Conservation (phyloP, 2,888 invertebrate species). For the Drosophila prolongata region DNA sequence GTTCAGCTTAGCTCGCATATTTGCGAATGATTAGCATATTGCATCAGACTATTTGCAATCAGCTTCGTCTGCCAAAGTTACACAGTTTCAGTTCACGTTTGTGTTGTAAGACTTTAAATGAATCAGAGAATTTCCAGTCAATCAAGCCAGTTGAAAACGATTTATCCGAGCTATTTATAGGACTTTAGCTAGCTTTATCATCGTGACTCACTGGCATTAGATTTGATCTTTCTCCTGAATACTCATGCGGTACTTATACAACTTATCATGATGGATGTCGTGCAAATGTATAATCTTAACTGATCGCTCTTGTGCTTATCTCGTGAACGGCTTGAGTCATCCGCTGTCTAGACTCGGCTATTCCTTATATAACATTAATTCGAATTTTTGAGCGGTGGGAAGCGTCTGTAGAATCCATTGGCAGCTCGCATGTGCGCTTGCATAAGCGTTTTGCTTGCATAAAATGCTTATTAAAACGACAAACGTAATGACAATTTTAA, state of each 20-base stretch:
- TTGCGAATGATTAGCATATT: constrained; percentile 37
- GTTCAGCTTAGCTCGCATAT: constrained; percentile 13
- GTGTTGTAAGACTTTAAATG: constrained; percentile 22
- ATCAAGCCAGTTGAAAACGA: constrained; percentile 15
- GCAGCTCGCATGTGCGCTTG: constrained; percentile 53
- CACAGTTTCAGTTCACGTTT: constrained; percentile 15
- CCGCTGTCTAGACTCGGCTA: constrained; percentile 13
- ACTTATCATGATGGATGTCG: constrained; percentile 35
- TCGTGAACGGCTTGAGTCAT: constrained; percentile 25
- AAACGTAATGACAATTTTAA: constrained; percentile 70
- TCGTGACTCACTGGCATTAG: constrained; percentile 17
- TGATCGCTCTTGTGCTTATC: constrained; percentile 38
- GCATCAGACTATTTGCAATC: constrained; percentile 39
- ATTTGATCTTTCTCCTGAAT: constrained; percentile 21
- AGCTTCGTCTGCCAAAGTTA: constrained; percentile 19
- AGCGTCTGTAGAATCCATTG: constrained; percentile 22
- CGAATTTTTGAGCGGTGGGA: constrained; percentile 7
- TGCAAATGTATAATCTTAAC: constrained; percentile 30
- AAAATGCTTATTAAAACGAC: constrained; percentile 68
- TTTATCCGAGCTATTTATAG: constrained; percentile 18
- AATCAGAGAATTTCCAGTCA: constrained; percentile 21
- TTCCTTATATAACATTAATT: constrained; percentile 25
- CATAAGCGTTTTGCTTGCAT: constrained; percentile 62
- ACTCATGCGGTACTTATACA: not conserved
- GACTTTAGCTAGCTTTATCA: constrained; percentile 1